phyloP scores from a whole-genome alignment of 2,888 invertebrate genomes.

The Tetragnatha montana region DNA sequence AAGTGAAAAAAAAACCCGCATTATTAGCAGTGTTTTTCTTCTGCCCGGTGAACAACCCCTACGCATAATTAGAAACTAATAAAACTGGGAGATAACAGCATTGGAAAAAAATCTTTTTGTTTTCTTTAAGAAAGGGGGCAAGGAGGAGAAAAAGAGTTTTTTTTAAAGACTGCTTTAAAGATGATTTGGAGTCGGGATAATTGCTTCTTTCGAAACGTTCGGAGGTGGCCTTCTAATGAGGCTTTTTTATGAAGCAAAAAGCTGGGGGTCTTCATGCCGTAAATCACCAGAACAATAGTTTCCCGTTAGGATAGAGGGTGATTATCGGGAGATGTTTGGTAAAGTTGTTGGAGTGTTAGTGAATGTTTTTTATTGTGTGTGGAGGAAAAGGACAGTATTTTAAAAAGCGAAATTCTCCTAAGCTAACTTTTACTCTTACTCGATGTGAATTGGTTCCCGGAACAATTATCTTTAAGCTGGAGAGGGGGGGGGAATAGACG shows the following conservation, averaged over 20 bases:
- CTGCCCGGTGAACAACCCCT: not conserved
- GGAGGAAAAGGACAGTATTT: too few relatives aligned
- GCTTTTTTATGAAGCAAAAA: not conserved
- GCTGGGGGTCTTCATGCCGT: not conserved
- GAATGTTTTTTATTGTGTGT: too few relatives aligned
- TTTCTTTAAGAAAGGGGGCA: not conserved
- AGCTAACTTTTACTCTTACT: too few relatives aligned
- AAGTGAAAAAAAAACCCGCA: not conserved
- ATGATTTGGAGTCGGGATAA: not conserved
- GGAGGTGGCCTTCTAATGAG: not conserved
- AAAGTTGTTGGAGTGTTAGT: too few relatives aligned
- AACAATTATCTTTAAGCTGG: too few relatives aligned
- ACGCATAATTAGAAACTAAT: not conserved
- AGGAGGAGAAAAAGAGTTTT: not conserved
- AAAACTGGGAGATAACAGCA: not conserved
- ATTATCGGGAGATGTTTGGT: too few relatives aligned
- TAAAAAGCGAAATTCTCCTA: too few relatives aligned
- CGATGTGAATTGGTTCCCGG: too few relatives aligned
- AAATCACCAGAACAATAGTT: not conserved
- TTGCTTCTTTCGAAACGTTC: not conserved
- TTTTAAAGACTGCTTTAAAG: not conserved
- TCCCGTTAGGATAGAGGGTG: not conserved
- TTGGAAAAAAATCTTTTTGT: not conserved
- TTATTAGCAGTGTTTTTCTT: not conserved
- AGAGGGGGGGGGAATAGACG: too few relatives aligned